Base-by-base conservation (phyloP, 2,113 vertebrate genomes). In the Oryzias curvinotus region DNA sequence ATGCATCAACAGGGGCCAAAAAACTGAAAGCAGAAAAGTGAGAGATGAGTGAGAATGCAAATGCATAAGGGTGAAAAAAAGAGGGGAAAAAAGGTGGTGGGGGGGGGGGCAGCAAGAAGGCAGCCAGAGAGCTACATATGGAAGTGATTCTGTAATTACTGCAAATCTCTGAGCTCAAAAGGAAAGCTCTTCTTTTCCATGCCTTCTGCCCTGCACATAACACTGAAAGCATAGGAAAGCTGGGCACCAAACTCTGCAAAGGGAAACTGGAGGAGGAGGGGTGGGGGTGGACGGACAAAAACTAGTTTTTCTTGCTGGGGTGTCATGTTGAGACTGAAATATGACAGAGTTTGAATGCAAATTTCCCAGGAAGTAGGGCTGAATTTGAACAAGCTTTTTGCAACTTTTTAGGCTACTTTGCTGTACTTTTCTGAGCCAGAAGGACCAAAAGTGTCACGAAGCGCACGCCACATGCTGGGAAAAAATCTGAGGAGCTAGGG, bases 71-170 rank as follows among this genome's bases (percentile, higher is more conserved):
- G 65, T 75, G 80, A 43, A 72, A 75, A 64, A 72, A 54, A 70
- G 67, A 73, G 62, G 54, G 73, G 73, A 66, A 44, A 68, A 62
- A 75, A 73, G 67, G 78, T 68, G 72, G 78, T 84, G 80, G 66
- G 78, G 83, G 87, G 71, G 87, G 77, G 87, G 82, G 85, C 86
- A 88, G 85, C 55, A 21, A 84, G 84, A 77, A 89, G 84, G 87
- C 88, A 90, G 88, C 85, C 90, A 88, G 88, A 84, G 87, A 88
- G 83, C 83, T 90, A 92, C 92, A 93, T 93, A 90, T 93, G 91
- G 92, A 93, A 92, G 90, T 90, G 77, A 92, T 93, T 93, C 86
- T 88, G 90, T 92, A 92, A 93, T 92, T 92, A 92, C 83, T 86
- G 90, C 87, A 91, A 91, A 91, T 91, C 91, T 92, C 86, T 90